Conservation (phyloP, 30 jellyfish, hydroid and myxozoan genomes). For the Sanderia malayensis region DNA sequence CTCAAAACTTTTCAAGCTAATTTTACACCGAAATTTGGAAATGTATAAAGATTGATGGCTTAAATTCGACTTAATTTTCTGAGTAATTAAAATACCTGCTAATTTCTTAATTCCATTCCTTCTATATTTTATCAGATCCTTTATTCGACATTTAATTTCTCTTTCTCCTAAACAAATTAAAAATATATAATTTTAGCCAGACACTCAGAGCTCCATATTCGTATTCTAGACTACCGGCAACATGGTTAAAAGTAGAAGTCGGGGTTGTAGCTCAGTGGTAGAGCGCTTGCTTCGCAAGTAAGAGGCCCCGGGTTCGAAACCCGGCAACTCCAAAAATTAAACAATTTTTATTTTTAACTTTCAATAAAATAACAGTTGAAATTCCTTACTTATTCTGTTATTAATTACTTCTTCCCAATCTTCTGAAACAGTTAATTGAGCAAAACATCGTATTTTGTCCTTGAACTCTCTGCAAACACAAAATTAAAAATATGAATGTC, state of each 20-base stretch:
- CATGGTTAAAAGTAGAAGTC: too few relatives aligned
- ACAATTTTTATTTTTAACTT: neutral
- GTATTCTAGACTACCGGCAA: neutral
- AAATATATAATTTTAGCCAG: neutral
- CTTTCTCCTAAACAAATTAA: slow-evolving; percentile 61
- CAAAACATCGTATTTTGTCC: slow-evolving; percentile 81
- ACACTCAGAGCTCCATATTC: neutral
- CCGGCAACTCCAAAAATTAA: slow-evolving; percentile 92
- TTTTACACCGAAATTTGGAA: too few relatives aligned
- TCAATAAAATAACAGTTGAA: neutral
- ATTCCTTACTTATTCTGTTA: slow-evolving; percentile 66
- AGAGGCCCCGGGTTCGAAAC: slow-evolving; percentile 99
- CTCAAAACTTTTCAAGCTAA: too few relatives aligned
- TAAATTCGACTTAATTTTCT: too few relatives aligned
- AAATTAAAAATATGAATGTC: neutral
- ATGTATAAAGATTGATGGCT: too few relatives aligned
- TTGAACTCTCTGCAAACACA: slow-evolving; percentile 66
- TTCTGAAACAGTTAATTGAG: slow-evolving; percentile 63
- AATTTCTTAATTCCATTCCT: slow-evolving; percentile 82
- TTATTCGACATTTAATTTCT: slow-evolving; percentile 71
- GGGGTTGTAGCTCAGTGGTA: slow-evolving; percentile 99
- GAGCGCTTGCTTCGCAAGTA: slow-evolving; percentile 99
- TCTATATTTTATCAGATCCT: slow-evolving; percentile 74
- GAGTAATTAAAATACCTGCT: too few relatives aligned
- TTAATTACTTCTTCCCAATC: slow-evolving; percentile 89